A percentile compares a stretch with the other conserved stretches of the same genome.
Evolutionary conservation across 2,888 invertebrate genomes (phyloP).

Genomic region (Strigamia maritima): DNA sequence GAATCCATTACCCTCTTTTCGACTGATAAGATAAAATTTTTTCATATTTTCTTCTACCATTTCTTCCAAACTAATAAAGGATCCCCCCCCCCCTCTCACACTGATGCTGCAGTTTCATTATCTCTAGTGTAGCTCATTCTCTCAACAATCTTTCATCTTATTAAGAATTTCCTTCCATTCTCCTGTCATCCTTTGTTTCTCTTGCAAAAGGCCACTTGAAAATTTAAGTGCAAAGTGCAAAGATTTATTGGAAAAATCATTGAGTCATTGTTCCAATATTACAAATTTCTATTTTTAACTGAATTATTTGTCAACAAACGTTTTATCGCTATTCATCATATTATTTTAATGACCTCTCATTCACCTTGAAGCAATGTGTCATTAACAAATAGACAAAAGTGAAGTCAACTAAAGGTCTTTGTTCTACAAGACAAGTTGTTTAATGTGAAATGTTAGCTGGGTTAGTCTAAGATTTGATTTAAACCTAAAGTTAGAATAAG

Average conservation of each 20-base stretch:
- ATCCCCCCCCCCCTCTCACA: not conserved
- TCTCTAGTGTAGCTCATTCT: not conserved
- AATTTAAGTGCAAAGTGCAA: not conserved
- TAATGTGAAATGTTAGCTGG: too few relatives aligned
- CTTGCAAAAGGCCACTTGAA: not conserved
- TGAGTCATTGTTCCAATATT: not conserved
- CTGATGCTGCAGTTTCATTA: not conserved
- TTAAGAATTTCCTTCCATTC: conserved; percentile 6
- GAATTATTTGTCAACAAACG: too few relatives aligned
- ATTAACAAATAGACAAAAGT: too few relatives aligned
- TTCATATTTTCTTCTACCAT: not conserved
- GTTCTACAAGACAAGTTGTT: too few relatives aligned
- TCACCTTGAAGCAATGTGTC: too few relatives aligned
- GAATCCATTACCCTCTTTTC: not conserved
- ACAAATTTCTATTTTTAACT: too few relatives aligned
- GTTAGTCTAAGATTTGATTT: too few relatives aligned
- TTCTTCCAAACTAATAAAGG: conserved; percentile 1
- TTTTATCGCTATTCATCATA: too few relatives aligned
- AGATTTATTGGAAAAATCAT: not conserved
- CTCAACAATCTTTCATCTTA: conserved; percentile 10
- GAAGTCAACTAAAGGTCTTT: too few relatives aligned
- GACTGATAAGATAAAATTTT: not conserved
- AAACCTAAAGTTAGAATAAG: too few relatives aligned
- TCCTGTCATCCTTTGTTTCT: not conserved
- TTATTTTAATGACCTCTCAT: too few relatives aligned